Evolutionary conservation across 2,113 vertebrate genomes (phyloP), one percentile per base, ranked within the genome.

Genomic region (Channa maculata): DNA sequence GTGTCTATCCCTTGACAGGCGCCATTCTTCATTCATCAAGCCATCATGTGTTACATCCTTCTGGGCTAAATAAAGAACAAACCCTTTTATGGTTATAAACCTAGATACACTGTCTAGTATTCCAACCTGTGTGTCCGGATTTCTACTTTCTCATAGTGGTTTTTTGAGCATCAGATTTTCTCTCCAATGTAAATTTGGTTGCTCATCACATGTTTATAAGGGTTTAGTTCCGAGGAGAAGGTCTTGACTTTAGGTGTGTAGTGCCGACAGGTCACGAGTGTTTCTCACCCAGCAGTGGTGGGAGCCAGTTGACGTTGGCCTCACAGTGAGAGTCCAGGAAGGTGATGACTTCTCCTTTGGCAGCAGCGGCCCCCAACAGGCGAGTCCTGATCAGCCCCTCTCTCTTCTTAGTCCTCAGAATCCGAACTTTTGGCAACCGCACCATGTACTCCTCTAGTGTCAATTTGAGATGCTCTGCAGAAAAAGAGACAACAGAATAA

Each of bases 241-340:
- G 8, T 7, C n/a, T n/a, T 39, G 15, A 24, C 3, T 9, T 15
- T 5, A 24, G 38, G 33, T 2, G 10, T 5, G 7, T 60, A 5
- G 24, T 2, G 5, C 24, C 24, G 24, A 24, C 24, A 24, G 24
- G 24, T 24, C 38, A 10, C 0, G 3, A 57, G 3, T 15, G 14
- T 55, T 54, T 2, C 84, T 82, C 73, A 99, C 98, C 97, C 0
- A 99, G 80, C 63, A 99, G 89, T 0, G 98, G 98, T 0, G 98
- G 98, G 39, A 99, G 95, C 98, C 98, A 99, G 93, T 99, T 99
- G 78, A 98, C 94, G 0, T 99, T 99, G 85, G 97, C 95, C 82
- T 99, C 98, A 2, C 98, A 99, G 84, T 99, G 98, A 0, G 98
- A 99, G 76, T 99, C 98, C 79, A 99, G 92, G 93, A 98, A 99